Conservation (phyloP, 2,797 vertebrate genomes). For the Acanthopagrus latus region DNA sequence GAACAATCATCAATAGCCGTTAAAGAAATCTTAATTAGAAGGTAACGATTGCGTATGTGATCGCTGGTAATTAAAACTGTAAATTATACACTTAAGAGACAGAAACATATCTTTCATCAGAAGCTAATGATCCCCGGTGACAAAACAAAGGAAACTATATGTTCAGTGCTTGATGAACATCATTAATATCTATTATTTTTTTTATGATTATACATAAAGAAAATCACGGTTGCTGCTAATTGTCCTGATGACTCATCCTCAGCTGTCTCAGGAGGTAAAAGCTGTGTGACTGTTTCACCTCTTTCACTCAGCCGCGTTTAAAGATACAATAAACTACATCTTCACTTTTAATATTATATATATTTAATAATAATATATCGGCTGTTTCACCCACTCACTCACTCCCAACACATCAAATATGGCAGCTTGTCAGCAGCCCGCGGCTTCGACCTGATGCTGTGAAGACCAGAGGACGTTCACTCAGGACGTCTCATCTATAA, state of each 20-base stretch:
- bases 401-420: no score
- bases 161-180: neutral
- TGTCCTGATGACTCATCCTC: slow-evolving; percentile 12
- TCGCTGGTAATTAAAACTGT: neutral
- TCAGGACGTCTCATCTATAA: no score
- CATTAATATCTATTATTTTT: slow-evolving; percentile 6
- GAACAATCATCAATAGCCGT: neutral
- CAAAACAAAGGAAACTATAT: neutral
- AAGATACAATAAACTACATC: neutral
- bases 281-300: neutral
- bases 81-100: neutral
- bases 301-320: neutral
- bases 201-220: neutral
- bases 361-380: no score
- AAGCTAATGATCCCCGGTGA: neutral
- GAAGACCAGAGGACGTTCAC: no score
- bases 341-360: no score
- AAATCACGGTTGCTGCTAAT: slow-evolving; percentile 13
- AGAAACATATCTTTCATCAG: neutral
- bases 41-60: neutral
- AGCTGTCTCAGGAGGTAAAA: slow-evolving; percentile 1
- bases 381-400: no score
- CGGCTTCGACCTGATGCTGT: no score
- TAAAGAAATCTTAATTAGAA: neutral
- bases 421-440: no score